Evolutionary conservation across 1,140 invertebrate genomes (phyloP), one percentile per base, ranked within the genome.

Genomic region (Marisa cornuarietis): DNA sequence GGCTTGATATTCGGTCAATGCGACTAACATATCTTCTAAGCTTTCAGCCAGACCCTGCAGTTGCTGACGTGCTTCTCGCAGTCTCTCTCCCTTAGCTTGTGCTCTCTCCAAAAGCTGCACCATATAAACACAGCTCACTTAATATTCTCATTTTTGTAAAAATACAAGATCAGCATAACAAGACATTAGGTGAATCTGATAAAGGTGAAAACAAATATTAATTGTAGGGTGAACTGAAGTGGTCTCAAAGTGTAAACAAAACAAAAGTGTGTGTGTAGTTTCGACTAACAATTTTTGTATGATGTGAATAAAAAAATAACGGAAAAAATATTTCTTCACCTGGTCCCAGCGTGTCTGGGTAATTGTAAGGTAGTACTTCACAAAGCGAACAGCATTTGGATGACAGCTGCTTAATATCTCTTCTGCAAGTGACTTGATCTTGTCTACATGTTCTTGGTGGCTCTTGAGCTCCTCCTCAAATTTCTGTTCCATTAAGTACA

Each of bases 351-450:
- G 92, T 16, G 97, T 96, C 86, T 98, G 96, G 82, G 99, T 99
- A 80, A 99, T 98, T 3, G 97, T 98, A 72, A 99, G 97, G 97
- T 98, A 99, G 90, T 99, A 98, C 90, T 98, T 98, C 87, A 99
- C 98, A 58, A 98, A 97, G 76, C 95, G 94, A 24, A 97, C 95
- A 49, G 96, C 97, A 91, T 99, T 97, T 0, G 97, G 96, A 92
- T 99, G 98, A 77, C 97, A 96, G 89, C 97, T 97, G 58, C 93
- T 93, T 20, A 99, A 92, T 80, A 99, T 97, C 51, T 94, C 93
- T 86, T 97, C 95, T 0, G 97, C 97, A 76, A 99, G 92, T 14
- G 94, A 92, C 66, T 98, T 94, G 0, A 97, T 99, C 65, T 94
- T 93, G 88, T 97, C 95, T 87, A 98, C 98, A 85, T 97, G 84